Base-by-base conservation (phyloP, 2,888 invertebrate species). In the Yponomeuta evonymella region DNA sequence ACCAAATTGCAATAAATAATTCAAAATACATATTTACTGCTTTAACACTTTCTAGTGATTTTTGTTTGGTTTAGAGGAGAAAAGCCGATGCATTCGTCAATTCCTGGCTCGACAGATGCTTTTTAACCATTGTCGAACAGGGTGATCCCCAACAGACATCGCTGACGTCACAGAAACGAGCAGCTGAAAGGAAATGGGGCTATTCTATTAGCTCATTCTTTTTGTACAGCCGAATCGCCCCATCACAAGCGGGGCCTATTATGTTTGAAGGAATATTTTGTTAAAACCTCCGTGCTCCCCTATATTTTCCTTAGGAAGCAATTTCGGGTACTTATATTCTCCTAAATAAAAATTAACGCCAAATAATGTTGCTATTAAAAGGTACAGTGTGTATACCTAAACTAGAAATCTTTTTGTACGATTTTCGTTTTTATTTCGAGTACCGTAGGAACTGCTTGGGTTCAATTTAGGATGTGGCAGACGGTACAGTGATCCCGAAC, bases 231-330 rank as follows among this genome's bases (percentile, higher is more conserved):
- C 15, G 43, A 58, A 58, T 15, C 1, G 43, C 43, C 51, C 51
- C 51, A 9, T 58, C 51, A 15, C 51, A 15, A 15, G 15, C 51
- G 15, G 12, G 8, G 15, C 15, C 51, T 58, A 58, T 58, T 15
- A 15, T 58, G 51, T 58, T 58, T 4, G 15, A 58, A 58, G 51
- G 15, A 58, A 58, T 58, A 58, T 58, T 58, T 58, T 58, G 51
- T 58, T 58, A 58, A 58, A 58, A 67, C n/a, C 33, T n/a, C 43
- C 67, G 8, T n/a, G 15, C 67, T 36, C 43, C 75, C 78, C 76
- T 75, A 70, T 76, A 74, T 80, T 79, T 82, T 80, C 79, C 77
- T 80, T 77, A 78, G 75, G 75, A 77, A 74, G 76, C 78, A 81
- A 81, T 79, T 77, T 77, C 75, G 75, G 78, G 81, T 78, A 75